These are phyloP conservation scores for Pachyrhynchus sulphureomaculatus DNA, from an alignment of 1,140 invertebrate genomes.

Conservation along the genomic window DNA sequence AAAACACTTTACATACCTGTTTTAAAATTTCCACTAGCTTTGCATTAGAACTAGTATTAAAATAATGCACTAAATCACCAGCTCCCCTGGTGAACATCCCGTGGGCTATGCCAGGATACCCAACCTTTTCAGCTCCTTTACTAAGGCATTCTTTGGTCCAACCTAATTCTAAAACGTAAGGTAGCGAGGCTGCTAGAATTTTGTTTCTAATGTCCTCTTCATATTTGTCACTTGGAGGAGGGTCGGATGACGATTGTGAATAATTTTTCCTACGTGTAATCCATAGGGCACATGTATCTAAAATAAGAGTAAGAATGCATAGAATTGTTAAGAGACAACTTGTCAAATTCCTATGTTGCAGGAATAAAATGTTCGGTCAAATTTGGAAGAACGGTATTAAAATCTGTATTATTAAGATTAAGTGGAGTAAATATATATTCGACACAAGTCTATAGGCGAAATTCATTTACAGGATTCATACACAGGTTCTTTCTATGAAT, in stretches of 20 bases:
- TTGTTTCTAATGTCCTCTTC: slow-evolving; percentile 68
- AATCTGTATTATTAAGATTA: too few species aligned
- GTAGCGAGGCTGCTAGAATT: slow-evolving; percentile 75
- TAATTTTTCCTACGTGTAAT: slow-evolving; percentile 11
- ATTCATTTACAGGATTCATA: too few species aligned
- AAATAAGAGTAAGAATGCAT: slow-evolving; percentile 2
- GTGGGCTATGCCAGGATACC: slow-evolving; percentile 77
- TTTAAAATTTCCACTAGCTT: slow-evolving; percentile 69
- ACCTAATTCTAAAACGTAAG: slow-evolving; percentile 73
- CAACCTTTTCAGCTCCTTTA: slow-evolving; percentile 77
- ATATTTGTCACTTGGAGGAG: slow-evolving; percentile 50
- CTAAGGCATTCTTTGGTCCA: slow-evolving; percentile 79
- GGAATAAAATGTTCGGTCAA: too few species aligned
- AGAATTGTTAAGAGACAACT: too few species aligned
- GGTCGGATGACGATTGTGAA: not conserved
- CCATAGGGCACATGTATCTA: slow-evolving; percentile 26
- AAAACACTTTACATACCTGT: too few species aligned
- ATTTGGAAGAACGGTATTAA: too few species aligned
- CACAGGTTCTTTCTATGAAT: too few species aligned
- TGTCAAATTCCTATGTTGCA: too few species aligned
- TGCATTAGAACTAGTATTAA: slow-evolving; percentile 74
- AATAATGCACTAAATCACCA: slow-evolving; percentile 80
- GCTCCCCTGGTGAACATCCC: slow-evolving; percentile 81
- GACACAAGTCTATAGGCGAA: too few species aligned
- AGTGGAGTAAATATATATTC: too few species aligned